Conservation (phyloP, 2,888 invertebrate genomes). For the Lasiommata megera region DNA sequence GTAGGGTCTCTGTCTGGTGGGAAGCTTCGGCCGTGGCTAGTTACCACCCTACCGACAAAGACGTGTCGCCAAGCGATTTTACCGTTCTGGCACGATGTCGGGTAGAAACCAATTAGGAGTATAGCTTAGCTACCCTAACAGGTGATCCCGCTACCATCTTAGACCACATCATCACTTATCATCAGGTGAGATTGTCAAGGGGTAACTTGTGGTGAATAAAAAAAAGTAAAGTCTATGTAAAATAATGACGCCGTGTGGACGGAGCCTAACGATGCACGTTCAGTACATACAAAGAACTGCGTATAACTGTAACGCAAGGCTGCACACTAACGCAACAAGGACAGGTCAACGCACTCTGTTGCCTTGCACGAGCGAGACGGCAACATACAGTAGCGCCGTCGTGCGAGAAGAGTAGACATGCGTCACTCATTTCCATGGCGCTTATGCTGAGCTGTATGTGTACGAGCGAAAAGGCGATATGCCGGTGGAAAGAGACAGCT, state of each 20-base stretch:
- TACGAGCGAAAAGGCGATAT: slow-evolving; percentile 65
- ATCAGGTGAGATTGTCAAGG: too few relatives aligned
- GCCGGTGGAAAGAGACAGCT: slow-evolving; percentile 59
- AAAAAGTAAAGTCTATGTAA: slow-evolving; percentile 23
- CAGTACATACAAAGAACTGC: slow-evolving; percentile 54
- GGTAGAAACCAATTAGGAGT: too few relatives aligned
- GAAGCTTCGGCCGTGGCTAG: too few relatives aligned
- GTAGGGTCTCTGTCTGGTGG: too few relatives aligned
- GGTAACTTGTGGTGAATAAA: too few relatives aligned
- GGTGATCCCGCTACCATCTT: too few relatives aligned
- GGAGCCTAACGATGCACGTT: slow-evolving; percentile 70
- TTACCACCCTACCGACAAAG: too few relatives aligned
- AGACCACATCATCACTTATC: too few relatives aligned
- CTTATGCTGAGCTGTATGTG: slow-evolving; percentile 51
- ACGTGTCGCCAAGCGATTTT: too few relatives aligned
- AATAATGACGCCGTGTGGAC: slow-evolving; percentile 55
- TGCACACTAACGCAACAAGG: slow-evolving; percentile 77
- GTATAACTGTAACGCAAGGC: slow-evolving; percentile 79
- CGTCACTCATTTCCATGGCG: slow-evolving; percentile 47
- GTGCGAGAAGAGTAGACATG: slow-evolving; percentile 49
- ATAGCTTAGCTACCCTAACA: too few relatives aligned
- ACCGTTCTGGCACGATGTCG: too few relatives aligned
- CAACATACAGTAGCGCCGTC: slow-evolving; percentile 43
- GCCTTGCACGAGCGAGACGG: slow-evolving; percentile 71
- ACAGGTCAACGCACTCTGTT: slow-evolving; percentile 80